phyloP scores from a whole-genome alignment of 1,140 invertebrate species.

The Tetramorium parvispinum region DNA sequence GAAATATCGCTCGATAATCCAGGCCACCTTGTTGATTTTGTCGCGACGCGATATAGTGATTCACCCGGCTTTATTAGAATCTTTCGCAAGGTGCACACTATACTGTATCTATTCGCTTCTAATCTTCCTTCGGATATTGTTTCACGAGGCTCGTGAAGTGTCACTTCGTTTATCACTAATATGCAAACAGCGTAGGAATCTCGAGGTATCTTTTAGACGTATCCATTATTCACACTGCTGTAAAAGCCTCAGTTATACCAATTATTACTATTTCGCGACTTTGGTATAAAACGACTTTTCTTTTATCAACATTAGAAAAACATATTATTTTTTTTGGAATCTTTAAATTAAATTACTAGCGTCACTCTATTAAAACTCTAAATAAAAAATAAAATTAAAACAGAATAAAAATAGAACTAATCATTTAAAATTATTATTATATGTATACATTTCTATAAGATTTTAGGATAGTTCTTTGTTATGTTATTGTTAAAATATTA shows the following conservation, averaged over 20 bases:
- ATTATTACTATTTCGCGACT: not conserved
- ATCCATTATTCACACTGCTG: not conserved
- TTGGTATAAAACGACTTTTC: not conserved
- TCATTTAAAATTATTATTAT: not conserved
- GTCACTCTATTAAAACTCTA: not conserved
- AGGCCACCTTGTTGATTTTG: constrained; percentile 36
- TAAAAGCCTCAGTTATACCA: not conserved
- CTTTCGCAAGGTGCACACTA: constrained; percentile 17
- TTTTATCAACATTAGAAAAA: not conserved
- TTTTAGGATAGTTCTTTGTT: not conserved
- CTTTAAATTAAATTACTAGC: too few species aligned
- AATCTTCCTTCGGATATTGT: constrained; percentile 32
- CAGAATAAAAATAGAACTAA: not conserved
- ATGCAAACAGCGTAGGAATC: constrained; percentile 30
- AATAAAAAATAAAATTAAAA: not conserved
- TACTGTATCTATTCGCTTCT: constrained; percentile 22
- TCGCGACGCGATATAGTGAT: not conserved
- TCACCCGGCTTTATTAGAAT: constrained; percentile 28
- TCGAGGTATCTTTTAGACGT: constrained; percentile 30
- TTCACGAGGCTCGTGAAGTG: not conserved
- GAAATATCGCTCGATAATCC: constrained; percentile 13
- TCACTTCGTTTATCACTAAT: constrained; percentile 39
- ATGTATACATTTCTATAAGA: not conserved
- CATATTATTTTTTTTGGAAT: not conserved
- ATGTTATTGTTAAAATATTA: not conserved